phyloP scores from a whole-genome alignment of 2,888 invertebrate genomes.

The Dione vanillae region DNA sequence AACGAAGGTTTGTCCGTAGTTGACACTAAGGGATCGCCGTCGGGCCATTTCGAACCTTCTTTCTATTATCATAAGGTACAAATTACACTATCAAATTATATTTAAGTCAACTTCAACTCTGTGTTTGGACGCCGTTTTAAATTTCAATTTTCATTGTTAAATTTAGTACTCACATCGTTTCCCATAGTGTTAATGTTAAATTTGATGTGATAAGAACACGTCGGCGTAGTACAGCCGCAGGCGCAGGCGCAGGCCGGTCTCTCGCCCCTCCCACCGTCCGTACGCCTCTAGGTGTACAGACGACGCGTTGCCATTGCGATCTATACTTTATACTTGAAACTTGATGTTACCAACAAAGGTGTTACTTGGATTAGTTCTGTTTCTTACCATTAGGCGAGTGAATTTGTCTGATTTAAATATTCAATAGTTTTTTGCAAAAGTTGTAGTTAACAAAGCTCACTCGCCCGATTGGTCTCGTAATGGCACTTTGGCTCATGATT shows the following conservation, averaged over 20 bases:
- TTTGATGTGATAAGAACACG: slow-evolving; percentile 75
- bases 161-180: slow-evolving; percentile 70
- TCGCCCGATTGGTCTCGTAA: slow-evolving; percentile 53
- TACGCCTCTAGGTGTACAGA: slow-evolving; percentile 50
- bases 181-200: slow-evolving; percentile 75
- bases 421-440: no score
- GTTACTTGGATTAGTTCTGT: no score
- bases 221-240: slow-evolving; percentile 76
- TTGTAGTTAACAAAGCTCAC: slow-evolving; percentile 46
- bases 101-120: slow-evolving; percentile 54
- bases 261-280: slow-evolving; percentile 58
- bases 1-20: slow-evolving; percentile 57
- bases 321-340: slow-evolving; percentile 32
- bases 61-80: slow-evolving; percentile 73
- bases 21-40: slow-evolving; percentile 58
- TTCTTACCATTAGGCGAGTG: slow-evolving; percentile 37
- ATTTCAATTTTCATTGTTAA: slow-evolving; percentile 75
- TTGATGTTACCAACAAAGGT: slow-evolving; percentile 38
- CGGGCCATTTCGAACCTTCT: slow-evolving; percentile 47
- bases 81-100: slow-evolving; percentile 58
- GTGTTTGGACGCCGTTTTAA: slow-evolving; percentile 39
- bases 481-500: slow-evolving; percentile 58
- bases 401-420: no score
- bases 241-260: slow-evolving; percentile 74
- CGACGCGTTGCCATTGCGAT: slow-evolving; percentile 30